Evolutionary conservation across 1,140 invertebrate genomes (phyloP), one percentile per base, ranked within the genome.

Genomic region (Anastrepha obliqua): DNA sequence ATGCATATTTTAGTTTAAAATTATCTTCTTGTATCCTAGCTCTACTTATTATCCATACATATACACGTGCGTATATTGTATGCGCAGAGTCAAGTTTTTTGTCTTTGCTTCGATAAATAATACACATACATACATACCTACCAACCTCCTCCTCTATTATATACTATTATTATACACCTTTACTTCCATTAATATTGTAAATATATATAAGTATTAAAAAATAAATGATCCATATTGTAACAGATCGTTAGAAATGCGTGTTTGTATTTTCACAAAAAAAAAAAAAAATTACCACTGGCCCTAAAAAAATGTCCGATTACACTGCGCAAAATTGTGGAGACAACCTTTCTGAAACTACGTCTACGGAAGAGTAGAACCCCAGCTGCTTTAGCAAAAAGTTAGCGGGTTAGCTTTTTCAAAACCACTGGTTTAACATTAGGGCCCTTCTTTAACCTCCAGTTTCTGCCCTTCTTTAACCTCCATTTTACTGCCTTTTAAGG

Each of bases 121-220:
- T 62, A n/a, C 4, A 62, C n/a, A 44, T 39, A 78, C 70, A 11
- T 55, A 78, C 4, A 55, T n/a, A 78, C 70, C 44, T 78, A 78
- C 51, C 44, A 20, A 81, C 20, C 74, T 55, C 15, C 74, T 47
- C 11, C 17, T 4, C 60, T 62, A 15, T 62, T 13, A 15, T 62
- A 62, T 62, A 62, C n/a, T 62, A 62, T 17, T 17, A 81, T 81
- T 81, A 81, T 81, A 81, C 74, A 81, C 13, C 47, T 81, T 55
- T 81, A 81, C 74, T 81, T 81, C 74, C 74, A 81, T 55, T 81
- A 81, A 81, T 81, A 58, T 20, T 81, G 74, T 81, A 81, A 81
- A 81, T 81, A 81, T 81, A 81, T 81, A 51, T 81, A 81, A 81
- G 74, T n/a, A 17, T 55, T 81, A n/a, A 81, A 81, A 81, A 81